Evolutionary conservation across 37 sponge, comb jelly and placozoan species (phyloP).

Genomic region (Axinella damicornis): DNA sequence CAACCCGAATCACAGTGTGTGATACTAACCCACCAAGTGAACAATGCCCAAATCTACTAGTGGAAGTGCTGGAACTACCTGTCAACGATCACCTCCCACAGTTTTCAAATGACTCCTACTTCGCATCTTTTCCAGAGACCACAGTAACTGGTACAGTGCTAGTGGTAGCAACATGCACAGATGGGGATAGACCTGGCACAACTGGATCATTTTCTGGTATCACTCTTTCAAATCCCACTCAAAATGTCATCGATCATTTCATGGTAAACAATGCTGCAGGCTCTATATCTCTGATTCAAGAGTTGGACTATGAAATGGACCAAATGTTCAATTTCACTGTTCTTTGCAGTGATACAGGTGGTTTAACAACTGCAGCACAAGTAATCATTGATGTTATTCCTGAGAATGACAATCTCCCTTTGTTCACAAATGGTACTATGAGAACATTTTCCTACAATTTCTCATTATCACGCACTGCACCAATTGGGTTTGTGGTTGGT

Average conservation of each 20-base stretch:
- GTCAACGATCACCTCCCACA: conserved; percentile 62
- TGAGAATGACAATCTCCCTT: conserved; percentile 58
- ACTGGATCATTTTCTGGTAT: conserved; percentile 26
- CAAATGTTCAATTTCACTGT: conserved; percentile 27
- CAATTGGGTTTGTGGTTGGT: conserved; percentile 36
- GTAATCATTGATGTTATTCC: conserved; percentile 45
- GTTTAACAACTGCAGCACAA: conserved; percentile 1
- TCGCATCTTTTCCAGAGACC: conserved; percentile 46
- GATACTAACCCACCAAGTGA: background rate
- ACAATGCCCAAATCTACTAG: conserved; percentile 3
- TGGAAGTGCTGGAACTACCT: background rate
- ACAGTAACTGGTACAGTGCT: conserved; percentile 11
- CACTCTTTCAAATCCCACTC: conserved; percentile 1
- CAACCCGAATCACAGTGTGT: conserved; percentile 30
- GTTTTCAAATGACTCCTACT: conserved; percentile 32
- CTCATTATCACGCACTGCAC: conserved; percentile 60
- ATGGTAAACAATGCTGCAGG: conserved; percentile 20
- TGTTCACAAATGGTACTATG: conserved; percentile 21
- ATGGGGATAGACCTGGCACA: background rate
- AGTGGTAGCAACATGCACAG: background rate
- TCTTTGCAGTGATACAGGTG: conserved; percentile 54
- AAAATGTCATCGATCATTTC: background rate
- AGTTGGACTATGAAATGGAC: conserved; percentile 57
- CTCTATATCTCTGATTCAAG: background rate
- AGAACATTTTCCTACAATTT: conserved; percentile 24